These are phyloP conservation scores for Agrotis ipsilon DNA, from an alignment of 2,888 invertebrate species.

Conservation along the genomic window DNA sequence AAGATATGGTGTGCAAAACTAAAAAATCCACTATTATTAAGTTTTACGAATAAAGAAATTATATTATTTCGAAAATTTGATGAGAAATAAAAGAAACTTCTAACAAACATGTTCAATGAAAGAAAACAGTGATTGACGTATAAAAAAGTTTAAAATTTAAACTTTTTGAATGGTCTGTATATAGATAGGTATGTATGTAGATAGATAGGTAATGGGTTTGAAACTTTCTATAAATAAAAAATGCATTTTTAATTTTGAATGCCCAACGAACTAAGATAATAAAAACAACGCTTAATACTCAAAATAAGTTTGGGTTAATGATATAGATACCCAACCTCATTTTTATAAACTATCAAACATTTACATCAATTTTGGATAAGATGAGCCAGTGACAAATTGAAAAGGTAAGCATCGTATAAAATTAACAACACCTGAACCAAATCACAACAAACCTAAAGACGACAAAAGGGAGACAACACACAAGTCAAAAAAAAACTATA, in stretches of 20 bases:
- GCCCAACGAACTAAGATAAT: too few relatives aligned
- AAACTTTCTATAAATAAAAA: too few relatives aligned
- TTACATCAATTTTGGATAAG: not conserved
- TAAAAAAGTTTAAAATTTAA: not conserved
- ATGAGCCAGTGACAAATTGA: not conserved
- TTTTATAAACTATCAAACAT: too few relatives aligned
- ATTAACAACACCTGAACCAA: conserved; percentile 17
- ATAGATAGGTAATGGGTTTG: too few relatives aligned
- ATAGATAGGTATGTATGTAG: too few relatives aligned
- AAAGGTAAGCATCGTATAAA: conserved; percentile 1
- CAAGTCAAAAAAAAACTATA: conserved; percentile 57
- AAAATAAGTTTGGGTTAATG: too few relatives aligned
- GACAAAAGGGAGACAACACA: conserved; percentile 58
- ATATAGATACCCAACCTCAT: too few relatives aligned
- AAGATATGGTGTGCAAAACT: not conserved
- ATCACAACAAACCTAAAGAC: conserved; percentile 43
- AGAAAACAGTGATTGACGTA: not conserved
- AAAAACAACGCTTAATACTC: too few relatives aligned
- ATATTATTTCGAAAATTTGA: not conserved
- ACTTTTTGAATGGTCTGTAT: not conserved
- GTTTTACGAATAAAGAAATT: not conserved
- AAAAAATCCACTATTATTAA: not conserved
- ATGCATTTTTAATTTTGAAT: too few relatives aligned
- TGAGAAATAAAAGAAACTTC: not conserved
- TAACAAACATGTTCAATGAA: not conserved